Evolutionary conservation across 2,888 invertebrate species (phyloP).

Genomic region (Morinoia aosen): DNA sequence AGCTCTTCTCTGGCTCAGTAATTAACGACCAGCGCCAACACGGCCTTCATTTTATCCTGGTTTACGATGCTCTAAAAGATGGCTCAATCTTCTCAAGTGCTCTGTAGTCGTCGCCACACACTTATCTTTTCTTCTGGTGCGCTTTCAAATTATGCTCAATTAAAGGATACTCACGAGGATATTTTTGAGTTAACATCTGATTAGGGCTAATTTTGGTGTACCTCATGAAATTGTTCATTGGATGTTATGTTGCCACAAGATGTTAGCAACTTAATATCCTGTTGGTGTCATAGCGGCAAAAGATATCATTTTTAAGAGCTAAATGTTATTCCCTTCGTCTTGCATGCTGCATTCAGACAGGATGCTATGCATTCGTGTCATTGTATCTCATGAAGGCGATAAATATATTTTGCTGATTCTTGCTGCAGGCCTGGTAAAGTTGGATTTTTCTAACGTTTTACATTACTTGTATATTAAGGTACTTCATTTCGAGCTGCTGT

Average conservation of each 20-base stretch:
- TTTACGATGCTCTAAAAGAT: neutral
- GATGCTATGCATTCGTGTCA: neutral
- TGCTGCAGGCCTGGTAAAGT: too few relatives aligned
- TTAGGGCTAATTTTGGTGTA: neutral
- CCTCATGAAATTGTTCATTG: neutral
- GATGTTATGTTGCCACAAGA: neutral
- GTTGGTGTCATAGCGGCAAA: too few relatives aligned
- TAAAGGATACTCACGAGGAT: neutral
- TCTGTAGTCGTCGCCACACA: neutral
- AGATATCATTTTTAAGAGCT: too few relatives aligned
- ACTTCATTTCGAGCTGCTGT: too few relatives aligned
- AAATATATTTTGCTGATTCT: too few relatives aligned
- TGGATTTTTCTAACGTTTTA: too few relatives aligned
- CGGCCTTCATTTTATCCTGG: constrained; percentile 17
- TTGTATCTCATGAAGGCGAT: neutral
- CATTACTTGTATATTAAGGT: too few relatives aligned
- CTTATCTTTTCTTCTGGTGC: neutral
- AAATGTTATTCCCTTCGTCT: too few relatives aligned
- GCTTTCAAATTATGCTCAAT: neutral
- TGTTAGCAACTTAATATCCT: neutral
- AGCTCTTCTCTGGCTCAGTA: neutral
- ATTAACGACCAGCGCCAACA: neutral
- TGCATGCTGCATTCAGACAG: too few relatives aligned
- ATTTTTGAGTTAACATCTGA: neutral
- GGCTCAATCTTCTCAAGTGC: neutral